Percentiles rank a stretch among this genome's conserved stretches.
Evolutionary conservation across 2,797 vertebrate species (phyloP).

Genomic region (Rhinella marina): DNA sequence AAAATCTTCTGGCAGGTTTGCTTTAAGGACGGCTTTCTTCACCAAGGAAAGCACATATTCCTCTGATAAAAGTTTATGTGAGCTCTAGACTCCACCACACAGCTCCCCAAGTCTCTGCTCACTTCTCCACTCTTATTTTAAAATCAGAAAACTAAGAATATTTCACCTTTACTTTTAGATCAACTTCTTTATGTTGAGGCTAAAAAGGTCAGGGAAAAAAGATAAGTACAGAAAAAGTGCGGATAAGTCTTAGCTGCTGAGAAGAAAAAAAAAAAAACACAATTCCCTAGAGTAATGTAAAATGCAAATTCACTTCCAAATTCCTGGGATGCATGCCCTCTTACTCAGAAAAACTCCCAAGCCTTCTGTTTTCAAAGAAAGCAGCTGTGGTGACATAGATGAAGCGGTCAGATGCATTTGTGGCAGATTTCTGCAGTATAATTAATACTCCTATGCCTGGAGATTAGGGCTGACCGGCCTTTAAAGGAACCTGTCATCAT

Average conservation of each 20-base stretch:
- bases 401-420: conserved; percentile 9
- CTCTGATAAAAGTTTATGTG: too few species aligned
- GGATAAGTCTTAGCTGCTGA: conserved; percentile 6
- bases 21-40: background rate
- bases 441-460: background rate
- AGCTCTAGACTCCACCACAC: background rate
- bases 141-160: too few species aligned
- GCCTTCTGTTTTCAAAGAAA: conserved; percentile 47
- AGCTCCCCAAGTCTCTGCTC: background rate
- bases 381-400: conserved; percentile 32
- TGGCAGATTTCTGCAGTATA: conserved; percentile 10
- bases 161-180: background rate
- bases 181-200: background rate
- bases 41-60: background rate
- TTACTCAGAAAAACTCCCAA: conserved; percentile 28
- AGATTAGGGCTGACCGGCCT: background rate
- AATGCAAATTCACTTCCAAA: conserved; percentile 25
- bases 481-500: too few species aligned
- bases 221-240: too few species aligned
- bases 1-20: too few species aligned
- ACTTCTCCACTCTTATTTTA: too few species aligned
- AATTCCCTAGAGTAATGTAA: conserved; percentile 26
- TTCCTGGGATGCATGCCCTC: conserved; percentile 56
- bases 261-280: background rate
- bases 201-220: background rate